Conservation (phyloP, 1,140 invertebrate species). For the Drosophila pruinosa region DNA sequence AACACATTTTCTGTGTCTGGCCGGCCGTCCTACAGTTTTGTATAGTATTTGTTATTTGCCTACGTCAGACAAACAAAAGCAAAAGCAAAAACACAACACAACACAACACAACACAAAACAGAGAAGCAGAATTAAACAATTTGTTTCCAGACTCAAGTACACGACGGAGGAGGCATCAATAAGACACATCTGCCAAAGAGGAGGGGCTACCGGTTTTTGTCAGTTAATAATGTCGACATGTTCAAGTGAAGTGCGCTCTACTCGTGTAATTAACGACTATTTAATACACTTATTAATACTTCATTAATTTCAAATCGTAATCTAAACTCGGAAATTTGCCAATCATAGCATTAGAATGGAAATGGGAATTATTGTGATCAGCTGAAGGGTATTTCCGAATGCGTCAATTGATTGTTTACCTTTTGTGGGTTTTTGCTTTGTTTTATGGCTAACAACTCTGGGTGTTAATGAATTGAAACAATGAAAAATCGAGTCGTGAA, state of each 20-base stretch:
- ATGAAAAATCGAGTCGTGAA: neutral
- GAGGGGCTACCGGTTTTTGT: constrained; percentile 41
- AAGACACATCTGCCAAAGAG: constrained; percentile 12
- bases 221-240: neutral
- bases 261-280: constrained; percentile 22
- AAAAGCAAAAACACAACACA: constrained; percentile 18
- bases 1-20: constrained; percentile 42
- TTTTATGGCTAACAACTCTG: neutral
- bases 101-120: neutral
- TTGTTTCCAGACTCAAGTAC: constrained; percentile 40
- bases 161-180: constrained; percentile 19
- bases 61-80: constrained; percentile 57
- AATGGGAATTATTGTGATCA: neutral
- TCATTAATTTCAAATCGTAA: too few species aligned
- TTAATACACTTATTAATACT: constrained; percentile 17
- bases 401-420: neutral
- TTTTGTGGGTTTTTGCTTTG: neutral
- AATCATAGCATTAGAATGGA: too few species aligned
- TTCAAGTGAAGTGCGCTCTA: neutral
- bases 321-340: too few species aligned
- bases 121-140: constrained; percentile 18
- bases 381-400: constrained; percentile 3
- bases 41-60: constrained; percentile 62
- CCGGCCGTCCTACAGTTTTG: constrained; percentile 12
- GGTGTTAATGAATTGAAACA: constrained; percentile 54